Evolutionary conservation across 2,113 vertebrate species (phyloP).

Genomic region (Alectura lathami): DNA sequence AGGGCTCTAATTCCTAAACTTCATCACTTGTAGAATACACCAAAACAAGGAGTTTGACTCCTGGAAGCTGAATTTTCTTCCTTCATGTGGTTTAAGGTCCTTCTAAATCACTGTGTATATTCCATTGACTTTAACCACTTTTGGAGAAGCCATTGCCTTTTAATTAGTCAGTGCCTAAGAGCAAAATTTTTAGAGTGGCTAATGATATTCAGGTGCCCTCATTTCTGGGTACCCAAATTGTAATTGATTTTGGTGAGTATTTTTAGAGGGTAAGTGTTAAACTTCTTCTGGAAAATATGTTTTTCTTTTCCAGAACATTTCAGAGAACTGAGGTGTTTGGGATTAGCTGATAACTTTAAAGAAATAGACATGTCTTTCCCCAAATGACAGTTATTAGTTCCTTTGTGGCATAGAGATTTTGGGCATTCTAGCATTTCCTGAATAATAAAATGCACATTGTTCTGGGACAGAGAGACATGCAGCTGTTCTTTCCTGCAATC

Average conservation of each 20-base stretch:
- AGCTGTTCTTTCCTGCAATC: background rate
- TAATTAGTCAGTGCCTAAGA: background rate
- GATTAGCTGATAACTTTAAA: background rate
- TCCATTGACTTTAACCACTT: background rate
- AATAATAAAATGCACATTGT: background rate
- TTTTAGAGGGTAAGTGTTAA: background rate
- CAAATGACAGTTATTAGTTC: background rate
- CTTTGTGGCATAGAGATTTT: background rate
- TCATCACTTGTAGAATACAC: background rate
- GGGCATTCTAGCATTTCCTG: background rate
- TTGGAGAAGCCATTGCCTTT: background rate
- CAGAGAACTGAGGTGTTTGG: background rate
- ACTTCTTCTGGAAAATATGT: background rate
- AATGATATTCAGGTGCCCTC: background rate
- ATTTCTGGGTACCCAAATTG: background rate
- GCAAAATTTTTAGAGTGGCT: background rate
- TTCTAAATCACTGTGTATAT: background rate
- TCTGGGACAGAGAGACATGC: background rate
- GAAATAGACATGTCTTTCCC: background rate
- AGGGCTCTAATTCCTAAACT: slow-evolving; percentile 45
- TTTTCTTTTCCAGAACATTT: background rate
- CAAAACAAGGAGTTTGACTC: slow-evolving; percentile 10
- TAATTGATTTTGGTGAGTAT: background rate
- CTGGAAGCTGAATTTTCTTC: background rate
- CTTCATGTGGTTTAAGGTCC: background rate